These are phyloP conservation scores for Turritopsis rubra DNA, from an alignment of 30 jellyfish, hydroid and myxozoan genomes.

Conservation along the genomic window DNA sequence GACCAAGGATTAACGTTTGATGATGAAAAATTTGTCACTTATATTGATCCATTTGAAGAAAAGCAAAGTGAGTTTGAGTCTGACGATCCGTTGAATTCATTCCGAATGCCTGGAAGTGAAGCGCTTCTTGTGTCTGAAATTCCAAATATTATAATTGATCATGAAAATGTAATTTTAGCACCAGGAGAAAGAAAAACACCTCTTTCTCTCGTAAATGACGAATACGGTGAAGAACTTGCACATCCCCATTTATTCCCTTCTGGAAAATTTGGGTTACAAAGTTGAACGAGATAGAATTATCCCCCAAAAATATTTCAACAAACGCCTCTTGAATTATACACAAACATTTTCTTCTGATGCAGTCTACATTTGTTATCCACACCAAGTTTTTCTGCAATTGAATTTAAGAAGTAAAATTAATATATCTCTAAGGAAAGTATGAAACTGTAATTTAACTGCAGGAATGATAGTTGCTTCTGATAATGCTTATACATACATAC, in stretches of 20 bases:
- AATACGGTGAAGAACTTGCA: conserved; percentile 12
- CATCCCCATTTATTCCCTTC: conserved; percentile 23
- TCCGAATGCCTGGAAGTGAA: not conserved
- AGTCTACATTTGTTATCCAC: not conserved
- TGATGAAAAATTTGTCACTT: not conserved
- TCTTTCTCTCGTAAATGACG: conserved; percentile 1
- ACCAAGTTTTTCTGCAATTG: not conserved
- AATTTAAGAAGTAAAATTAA: conserved; percentile 13
- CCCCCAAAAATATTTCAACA: not conserved
- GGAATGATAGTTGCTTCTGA: conserved; percentile 22
- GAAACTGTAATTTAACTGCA: not conserved
- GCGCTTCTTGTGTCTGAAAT: conserved; percentile 13
- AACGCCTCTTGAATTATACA: conserved; percentile 16
- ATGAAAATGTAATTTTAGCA: conserved; percentile 9
- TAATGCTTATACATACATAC: conserved; percentile 12
- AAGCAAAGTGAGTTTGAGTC: not conserved
- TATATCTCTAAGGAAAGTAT: not conserved
- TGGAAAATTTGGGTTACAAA: conserved; percentile 14
- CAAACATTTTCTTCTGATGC: conserved; percentile 16
- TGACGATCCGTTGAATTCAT: conserved; percentile 10
- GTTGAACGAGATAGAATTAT: not conserved
- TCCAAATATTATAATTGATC: not conserved
- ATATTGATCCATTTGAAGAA: not conserved
- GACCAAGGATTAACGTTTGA: not conserved
- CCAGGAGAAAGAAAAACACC: conserved; percentile 25